Conservation (phyloP, 2,113 vertebrate species). For the Carassius auratus region DNA sequence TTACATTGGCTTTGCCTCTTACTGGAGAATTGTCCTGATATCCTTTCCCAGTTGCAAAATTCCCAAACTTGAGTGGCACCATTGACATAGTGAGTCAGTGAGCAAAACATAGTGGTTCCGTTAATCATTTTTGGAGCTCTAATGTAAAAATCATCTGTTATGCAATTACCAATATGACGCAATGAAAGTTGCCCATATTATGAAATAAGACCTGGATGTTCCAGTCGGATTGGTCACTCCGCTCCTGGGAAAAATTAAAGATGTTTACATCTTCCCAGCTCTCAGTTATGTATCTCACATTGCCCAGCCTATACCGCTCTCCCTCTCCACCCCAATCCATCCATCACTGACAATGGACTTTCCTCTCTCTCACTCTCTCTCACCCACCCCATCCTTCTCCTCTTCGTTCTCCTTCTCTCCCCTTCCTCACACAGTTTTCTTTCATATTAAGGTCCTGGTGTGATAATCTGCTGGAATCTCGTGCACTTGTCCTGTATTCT, state of each 20-base stretch:
- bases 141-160: not conserved
- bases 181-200: not conserved
- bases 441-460: constrained; percentile 63
- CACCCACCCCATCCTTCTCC: constrained; percentile 47
- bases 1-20: not conserved
- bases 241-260: not conserved
- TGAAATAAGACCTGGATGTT: not conserved
- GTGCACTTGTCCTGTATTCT: constrained; percentile 70
- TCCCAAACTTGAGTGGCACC: constrained; percentile 6
- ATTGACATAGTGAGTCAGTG: not conserved
- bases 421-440: constrained; percentile 57
- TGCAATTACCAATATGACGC: not conserved
- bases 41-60: constrained; percentile 11
- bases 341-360: constrained; percentile 66
- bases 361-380: constrained; percentile 40
- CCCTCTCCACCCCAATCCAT: constrained; percentile 35
- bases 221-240: not conserved
- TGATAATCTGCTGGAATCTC: constrained; percentile 71
- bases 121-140: not conserved
- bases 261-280: not conserved
- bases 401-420: constrained; percentile 33
- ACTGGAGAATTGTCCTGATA: not conserved
- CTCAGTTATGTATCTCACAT: constrained; percentile 39
- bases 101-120: too few relatives aligned
- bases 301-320: constrained; percentile 39